Base-by-base conservation (phyloP, 2,113 vertebrate genomes). In the Baryphthengus martii region DNA sequence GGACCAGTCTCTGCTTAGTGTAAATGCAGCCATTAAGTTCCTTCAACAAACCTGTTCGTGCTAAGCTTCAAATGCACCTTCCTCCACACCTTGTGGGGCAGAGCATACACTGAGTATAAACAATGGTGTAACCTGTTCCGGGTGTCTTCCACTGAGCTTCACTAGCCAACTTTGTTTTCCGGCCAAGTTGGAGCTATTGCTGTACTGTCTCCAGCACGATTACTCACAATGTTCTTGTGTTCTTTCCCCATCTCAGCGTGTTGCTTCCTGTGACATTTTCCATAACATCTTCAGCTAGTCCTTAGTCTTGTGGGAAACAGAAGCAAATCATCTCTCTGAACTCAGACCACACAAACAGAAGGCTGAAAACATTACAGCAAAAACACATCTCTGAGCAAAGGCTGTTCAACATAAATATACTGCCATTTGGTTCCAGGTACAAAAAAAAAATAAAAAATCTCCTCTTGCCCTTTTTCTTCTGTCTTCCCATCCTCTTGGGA, bases 221-320 rank as follows among this genome's bases (percentile, higher is more conserved):
- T 86, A 81, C 16, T 80, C 39, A 74, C 24, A 67, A 31, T 42
- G 62, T 25, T 88, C 81, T 77, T 89, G 42, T 92, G 42, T 90
- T 89, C 78, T 77, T 91, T 85, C 59, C 53, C 50, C 10, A 4
- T 84, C 93, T 89, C 92, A 75, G 61, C 78, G 3, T 92, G 85
- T 80, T 74, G 35, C 61, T 96, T 93, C 73, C 90, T 92, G 79
- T 95, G 79, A 90, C 39, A 86, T 96, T 96, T 97, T 96, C 88
- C 88, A 83, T 90, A 92, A 93, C 62, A 67, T 85, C 74, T 88
- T 84, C 88, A 90, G 25, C 53, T 90, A 67, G 68, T 83, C 85
- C 53, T 70, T 56, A 84, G 47, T 20, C 67, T 94, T 89, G 73
- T 93, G 92, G 93, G 92, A 97, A 95, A 95, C 59, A 95, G 93